Conservation (phyloP, 2,888 invertebrate genomes). For the Labia minor region DNA sequence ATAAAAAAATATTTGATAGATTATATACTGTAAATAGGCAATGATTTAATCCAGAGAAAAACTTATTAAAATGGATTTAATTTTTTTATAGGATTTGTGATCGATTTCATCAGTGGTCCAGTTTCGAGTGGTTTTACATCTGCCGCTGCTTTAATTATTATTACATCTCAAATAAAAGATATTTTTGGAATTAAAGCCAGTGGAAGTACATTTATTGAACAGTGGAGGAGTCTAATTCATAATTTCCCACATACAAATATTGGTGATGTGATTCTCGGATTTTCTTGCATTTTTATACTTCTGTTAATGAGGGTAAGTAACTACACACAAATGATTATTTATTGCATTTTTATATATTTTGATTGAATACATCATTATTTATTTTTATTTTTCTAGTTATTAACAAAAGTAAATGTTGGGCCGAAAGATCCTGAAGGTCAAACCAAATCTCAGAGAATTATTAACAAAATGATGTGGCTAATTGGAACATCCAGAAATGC, state of each 20-base stretch:
- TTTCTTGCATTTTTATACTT: slow-evolving; percentile 60
- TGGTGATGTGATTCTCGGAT: slow-evolving; percentile 66
- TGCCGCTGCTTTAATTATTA: slow-evolving; percentile 78
- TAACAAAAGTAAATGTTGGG: slow-evolving; percentile 54
- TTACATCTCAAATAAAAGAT: slow-evolving; percentile 79
- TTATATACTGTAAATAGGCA: no score
- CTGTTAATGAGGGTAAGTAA: slow-evolving; percentile 61
- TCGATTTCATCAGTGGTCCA: slow-evolving; percentile 82
- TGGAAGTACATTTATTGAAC: slow-evolving; percentile 66
- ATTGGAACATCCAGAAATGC: slow-evolving; percentile 74
- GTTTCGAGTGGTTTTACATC: slow-evolving; percentile 84
- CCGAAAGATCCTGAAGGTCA: slow-evolving; percentile 42
- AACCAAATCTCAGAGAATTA: slow-evolving; percentile 44
- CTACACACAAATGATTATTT: no score
- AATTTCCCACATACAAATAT: slow-evolving; percentile 53
- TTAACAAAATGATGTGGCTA: slow-evolving; percentile 61
- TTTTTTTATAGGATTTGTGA: slow-evolving; percentile 55
- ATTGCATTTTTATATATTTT: slow-evolving; percentile 15
- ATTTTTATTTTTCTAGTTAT: slow-evolving; percentile 40
- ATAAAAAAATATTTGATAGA: no score
- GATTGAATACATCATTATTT: slow-evolving; percentile 4
- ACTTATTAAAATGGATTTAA: no score
- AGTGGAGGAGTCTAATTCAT: slow-evolving; percentile 59
- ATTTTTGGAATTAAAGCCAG: slow-evolving; percentile 60
- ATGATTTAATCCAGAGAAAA: no score